Base-by-base conservation (phyloP, 2,797 vertebrate species). In the Micrastur ruficollis region DNA sequence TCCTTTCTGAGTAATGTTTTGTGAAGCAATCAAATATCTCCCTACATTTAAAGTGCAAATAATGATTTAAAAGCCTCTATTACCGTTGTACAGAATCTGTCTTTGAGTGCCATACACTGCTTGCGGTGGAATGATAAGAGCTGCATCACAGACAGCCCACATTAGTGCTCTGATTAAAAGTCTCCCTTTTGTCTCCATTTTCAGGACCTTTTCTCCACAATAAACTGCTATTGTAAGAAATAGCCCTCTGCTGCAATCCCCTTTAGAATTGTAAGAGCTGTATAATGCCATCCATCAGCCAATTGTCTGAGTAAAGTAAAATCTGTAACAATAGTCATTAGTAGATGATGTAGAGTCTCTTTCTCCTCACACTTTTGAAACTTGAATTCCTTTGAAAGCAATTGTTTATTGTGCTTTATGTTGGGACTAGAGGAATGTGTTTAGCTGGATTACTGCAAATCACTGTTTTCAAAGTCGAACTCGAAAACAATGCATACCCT, bases 81-180 rank as follows among this genome's bases (percentile, higher is more conserved):
- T 85, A 84, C 73, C 2, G 0, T 62, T 79, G 26, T 61, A 65
- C 70, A 81, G 58, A 75, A 71, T 79, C 31, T 93, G 67, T 73
- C 73, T 94, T 87, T 72, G 75, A 95, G 89, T 90, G 62, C 62
- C 14, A 44, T 75, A 50, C 80, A 23, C 85, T 90, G 68, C 94
- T 95, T 94, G 91, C 2, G 38, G 66, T 79, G 17, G 25, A 93
- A 81, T 5, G 75, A 91, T 93, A 95, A 95, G 65, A 78, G 73
- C 73, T 88, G 93, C 91, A 83, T 90, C 85, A 67, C 56, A 90
- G 80, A 88, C 65, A 94, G 32, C 22, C 31, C 55, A 91, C 58
- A 81, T 93, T 83, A 91, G 19, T 22, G 6, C n/a, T 86, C 73
- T 95, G 91, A 95, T 95, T 97, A 93, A 94, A 96, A 96, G 68